Evolutionary conservation across 2,797 vertebrate species (phyloP), one percentile per base, ranked within the genome.

Genomic region (Gadopsis bispinosus): DNA sequence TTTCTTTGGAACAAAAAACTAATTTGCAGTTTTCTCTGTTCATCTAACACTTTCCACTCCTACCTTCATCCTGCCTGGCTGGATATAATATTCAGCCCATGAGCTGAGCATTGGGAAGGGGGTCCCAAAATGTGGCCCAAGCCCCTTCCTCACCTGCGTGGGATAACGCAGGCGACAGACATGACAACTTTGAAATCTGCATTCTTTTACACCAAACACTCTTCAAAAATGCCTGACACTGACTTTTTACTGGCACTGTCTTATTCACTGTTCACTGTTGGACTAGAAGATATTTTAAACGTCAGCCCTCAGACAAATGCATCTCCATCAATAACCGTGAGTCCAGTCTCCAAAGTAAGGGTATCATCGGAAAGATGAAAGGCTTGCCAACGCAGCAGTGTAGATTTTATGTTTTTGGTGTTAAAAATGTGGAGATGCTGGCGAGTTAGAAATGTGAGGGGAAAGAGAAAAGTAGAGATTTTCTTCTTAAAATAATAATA

Each of bases 71-170:
- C 41, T 73, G 45, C 69, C 45, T 73, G 31, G 62, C 41, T 59
- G 29, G 19, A 77, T 83, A 8, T 77, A 39, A 72, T 72, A 69
- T 72, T 73, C 50, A 51, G 53, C 53, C 56, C 4, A 47, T 83
- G 64, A 83, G 67, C 31, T 41, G 47, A 75, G 62, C 26, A 26
- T 26, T 26, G 69, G 19, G 31, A 51, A 69, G 22, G n/a, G 54
- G n/a, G 29, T 58, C 80, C 54, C 31, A 69, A 77, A 87, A 72
- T 69, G 45, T 74, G 60, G 68, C 60, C 63, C 54, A 9, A n/a
- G 26, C 17, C 33, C 33, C 35, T 76, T 81, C n/a, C 68, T 88
- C 69, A 87, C 79, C 77, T 80, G 72, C 67, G 71, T 69, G 75
- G 54, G 45, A 47, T 65, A 76, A 76, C 3, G 17, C 20, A 37